Percentiles rank a stretch among this genome's conserved stretches.
These are phyloP conservation scores for Rhagoletis pomonella DNA, from an alignment of 1,140 invertebrate species.

Conservation along the genomic window DNA sequence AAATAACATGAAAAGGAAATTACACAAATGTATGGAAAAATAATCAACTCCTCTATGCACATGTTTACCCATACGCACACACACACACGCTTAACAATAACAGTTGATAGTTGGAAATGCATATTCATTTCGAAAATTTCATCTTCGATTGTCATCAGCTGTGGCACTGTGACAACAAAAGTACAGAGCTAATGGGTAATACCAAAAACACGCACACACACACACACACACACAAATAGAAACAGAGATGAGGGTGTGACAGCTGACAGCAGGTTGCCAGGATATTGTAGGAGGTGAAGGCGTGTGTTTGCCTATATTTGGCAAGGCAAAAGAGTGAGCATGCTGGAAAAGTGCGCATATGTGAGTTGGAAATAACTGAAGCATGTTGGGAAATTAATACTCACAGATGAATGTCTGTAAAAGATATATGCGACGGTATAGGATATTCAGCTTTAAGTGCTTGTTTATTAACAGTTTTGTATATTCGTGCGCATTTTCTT, in stretches of 20 bases:
- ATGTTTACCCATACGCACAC: background rate
- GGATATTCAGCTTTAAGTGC: too few relatives aligned
- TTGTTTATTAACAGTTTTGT: conserved; percentile 3
- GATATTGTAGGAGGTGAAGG: background rate
- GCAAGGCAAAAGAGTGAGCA: background rate
- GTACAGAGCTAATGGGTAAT: background rate
- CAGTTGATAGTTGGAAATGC: background rate
- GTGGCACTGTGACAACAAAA: background rate
- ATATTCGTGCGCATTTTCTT: too few relatives aligned
- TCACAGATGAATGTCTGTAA: too few relatives aligned
- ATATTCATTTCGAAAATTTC: conserved; percentile 47
- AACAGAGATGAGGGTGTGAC: conserved; percentile 29
- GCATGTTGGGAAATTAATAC: too few relatives aligned
- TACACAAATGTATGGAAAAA: background rate
- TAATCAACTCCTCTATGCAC: background rate
- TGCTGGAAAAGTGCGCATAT: background rate
- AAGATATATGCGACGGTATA: too few relatives aligned
- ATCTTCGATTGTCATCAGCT: conserved; percentile 43
- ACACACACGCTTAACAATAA: background rate
- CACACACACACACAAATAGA: too few relatives aligned
- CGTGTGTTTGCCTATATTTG: too few relatives aligned
- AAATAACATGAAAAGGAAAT: conserved; percentile 37
- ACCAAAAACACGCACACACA: background rate
- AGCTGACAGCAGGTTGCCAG: conserved; percentile 5
- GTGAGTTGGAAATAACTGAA: background rate